Evolutionary conservation across 1,140 invertebrate species (phyloP), one percentile per base, ranked within the genome.

Genomic region (Eubasilissa regina): DNA sequence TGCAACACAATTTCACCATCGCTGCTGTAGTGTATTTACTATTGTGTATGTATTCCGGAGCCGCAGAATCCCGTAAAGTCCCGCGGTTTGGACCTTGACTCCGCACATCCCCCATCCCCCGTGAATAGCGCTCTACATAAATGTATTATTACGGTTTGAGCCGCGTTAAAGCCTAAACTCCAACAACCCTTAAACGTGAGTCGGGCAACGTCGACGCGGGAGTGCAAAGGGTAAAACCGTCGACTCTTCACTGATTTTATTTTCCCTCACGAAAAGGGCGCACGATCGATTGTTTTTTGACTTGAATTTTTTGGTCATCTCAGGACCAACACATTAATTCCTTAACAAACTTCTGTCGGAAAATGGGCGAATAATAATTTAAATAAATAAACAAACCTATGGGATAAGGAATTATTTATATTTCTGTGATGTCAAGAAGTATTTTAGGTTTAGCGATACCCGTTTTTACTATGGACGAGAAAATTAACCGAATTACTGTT

Each of bases 1-100:
- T 64, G 60, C 60, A 64, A n/a, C 60, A 25, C 19, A 64, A 64
- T 64, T 64, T n/a, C 21, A 64, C 1, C 25, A 35, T 35, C 25
- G 1, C 6, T 35, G 25, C 25, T 35, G 25, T 35, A 35, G 25
- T 51, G 3, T 51, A 51, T 48, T 53, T 73, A 55, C 48, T 51
- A 35, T 51, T 73, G 17, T 73, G 70, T 73, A 55, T 73, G 70
- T 53, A 21, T 12, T 56, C 19, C 53, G 70, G 53, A 73, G 51
- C 70, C 70, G 13, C 70, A 73, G 70, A 43, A 64, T 64, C 60
- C 51, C 19, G 70, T 73, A 55, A 55, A 73, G 51, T 73, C 70
- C 19, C 47, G 45, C 43, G 70, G 47, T 73, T 73, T 51, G 51
- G 70, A 73, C 70, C 70, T 73, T 73, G 70, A 73, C 70, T 73